Evolutionary conservation across 37 sponge, comb jelly and placozoan genomes (phyloP).

Genomic region (Aplysina aerophoba): DNA sequence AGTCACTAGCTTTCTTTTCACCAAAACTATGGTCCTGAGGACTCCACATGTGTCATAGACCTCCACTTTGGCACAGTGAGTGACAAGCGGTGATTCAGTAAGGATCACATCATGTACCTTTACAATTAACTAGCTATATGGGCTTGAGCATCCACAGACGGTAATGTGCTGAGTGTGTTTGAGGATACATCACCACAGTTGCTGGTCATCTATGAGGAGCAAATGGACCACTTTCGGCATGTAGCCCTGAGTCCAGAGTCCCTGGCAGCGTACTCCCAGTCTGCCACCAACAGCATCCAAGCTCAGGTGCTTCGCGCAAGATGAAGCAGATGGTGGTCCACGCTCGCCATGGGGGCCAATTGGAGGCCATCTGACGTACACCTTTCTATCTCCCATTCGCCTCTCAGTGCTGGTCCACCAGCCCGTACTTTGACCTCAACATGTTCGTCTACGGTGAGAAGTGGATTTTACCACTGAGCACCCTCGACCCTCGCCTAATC

Average conservation of each 20-base stretch:
- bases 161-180: constrained; percentile 58
- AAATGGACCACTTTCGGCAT: constrained; percentile 65
- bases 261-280: constrained; percentile 34
- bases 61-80: constrained; percentile 48
- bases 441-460: constrained; percentile 91
- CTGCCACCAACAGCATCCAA: constrained; percentile 67
- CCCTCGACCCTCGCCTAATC: constrained; percentile 70
- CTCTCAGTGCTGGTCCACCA: constrained; percentile 78
- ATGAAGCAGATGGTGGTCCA: constrained; percentile 81
- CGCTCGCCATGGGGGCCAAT: constrained; percentile 81
- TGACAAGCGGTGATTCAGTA: constrained; percentile 55
- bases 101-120: constrained; percentile 78
- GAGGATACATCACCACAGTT: constrained; percentile 81
- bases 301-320: constrained; percentile 70
- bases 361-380: constrained; percentile 76
- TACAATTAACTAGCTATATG: too few relatives aligned
- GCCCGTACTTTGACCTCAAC: constrained; percentile 84
- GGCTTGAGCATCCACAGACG: constrained; percentile 82
- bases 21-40: constrained; percentile 50
- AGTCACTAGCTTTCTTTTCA: constrained; percentile 62
- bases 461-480: constrained; percentile 84
- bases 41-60: constrained; percentile 66
- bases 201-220: constrained; percentile 63
- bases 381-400: constrained; percentile 79
- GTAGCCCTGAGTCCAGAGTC: constrained; percentile 56